Evolutionary conservation across 2,113 vertebrate genomes (phyloP).

Genomic region (Periophthalmus modestus): DNA sequence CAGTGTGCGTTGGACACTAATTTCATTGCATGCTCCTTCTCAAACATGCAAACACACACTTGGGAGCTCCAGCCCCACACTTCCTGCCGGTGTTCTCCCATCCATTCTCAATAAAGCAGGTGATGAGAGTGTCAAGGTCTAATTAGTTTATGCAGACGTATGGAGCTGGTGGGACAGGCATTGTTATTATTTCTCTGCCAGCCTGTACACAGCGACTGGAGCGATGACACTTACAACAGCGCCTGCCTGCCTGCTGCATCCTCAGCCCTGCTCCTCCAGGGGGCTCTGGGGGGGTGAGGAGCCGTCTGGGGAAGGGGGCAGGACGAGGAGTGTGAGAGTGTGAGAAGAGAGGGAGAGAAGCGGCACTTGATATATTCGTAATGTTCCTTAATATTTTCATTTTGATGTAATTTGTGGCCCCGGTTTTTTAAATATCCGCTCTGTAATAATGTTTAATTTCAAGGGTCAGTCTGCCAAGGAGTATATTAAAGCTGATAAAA

Average conservation of each 20-base stretch:
- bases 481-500: constrained; percentile 99
- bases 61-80: constrained; percentile 47
- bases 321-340: constrained; percentile 50
- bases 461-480: constrained; percentile 99
- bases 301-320: constrained; percentile 60
- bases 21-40: constrained; percentile 41
- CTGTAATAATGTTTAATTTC: constrained; percentile 99
- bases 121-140: constrained; percentile 79
- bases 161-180: constrained; percentile 86
- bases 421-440: constrained; percentile 99
- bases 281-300: constrained; percentile 40
- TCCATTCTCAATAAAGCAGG: constrained; percentile 79
- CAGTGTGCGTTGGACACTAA: constrained; percentile 47
- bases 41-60: constrained; percentile 53
- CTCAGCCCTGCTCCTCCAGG: constrained; percentile 61
- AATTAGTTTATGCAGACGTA: constrained; percentile 90
- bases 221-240: constrained; percentile 83
- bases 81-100: constrained; percentile 60
- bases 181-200: constrained; percentile 90
- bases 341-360: constrained; percentile 72
- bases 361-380: constrained; percentile 95
- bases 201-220: constrained; percentile 65
- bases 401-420: constrained; percentile 99
- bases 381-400: constrained; percentile 99
- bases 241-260: constrained; percentile 74